Conservation (phyloP, 2,888 invertebrate genomes). For the Campopleginae sp. region DNA sequence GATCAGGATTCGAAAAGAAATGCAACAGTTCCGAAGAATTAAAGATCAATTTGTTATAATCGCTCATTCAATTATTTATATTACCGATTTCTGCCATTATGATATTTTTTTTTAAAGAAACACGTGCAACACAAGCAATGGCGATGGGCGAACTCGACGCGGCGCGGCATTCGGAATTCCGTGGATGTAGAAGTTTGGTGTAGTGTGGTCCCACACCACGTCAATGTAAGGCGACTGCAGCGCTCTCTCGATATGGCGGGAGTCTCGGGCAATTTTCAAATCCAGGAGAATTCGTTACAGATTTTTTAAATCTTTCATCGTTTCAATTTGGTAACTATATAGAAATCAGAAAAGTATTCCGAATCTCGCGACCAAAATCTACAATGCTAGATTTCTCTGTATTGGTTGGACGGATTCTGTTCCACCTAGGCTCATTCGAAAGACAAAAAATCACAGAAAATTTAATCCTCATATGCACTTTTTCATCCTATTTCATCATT, state of each 20-base stretch:
- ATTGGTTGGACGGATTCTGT: too few species aligned
- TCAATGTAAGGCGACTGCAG: background rate
- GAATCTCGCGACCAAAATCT: too few species aligned
- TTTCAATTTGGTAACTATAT: too few species aligned
- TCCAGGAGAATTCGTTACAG: background rate
- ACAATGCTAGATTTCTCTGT: too few species aligned
- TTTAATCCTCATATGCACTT: too few species aligned
- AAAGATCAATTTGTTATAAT: constrained; percentile 26
- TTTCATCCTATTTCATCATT: too few species aligned
- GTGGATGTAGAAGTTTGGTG: background rate
- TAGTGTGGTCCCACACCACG: background rate
- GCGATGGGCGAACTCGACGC: constrained; percentile 37
- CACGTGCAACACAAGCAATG: constrained; percentile 70
- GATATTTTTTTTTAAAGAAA: constrained; percentile 61
- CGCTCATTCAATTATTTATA: constrained; percentile 53
- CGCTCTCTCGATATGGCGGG: background rate
- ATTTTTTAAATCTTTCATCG: too few species aligned
- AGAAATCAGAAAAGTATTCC: too few species aligned
- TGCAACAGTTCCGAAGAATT: constrained; percentile 22
- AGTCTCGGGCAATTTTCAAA: background rate
- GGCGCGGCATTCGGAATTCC: background rate
- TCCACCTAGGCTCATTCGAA: too few species aligned
- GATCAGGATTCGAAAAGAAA: background rate
- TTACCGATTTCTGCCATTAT: constrained; percentile 80
- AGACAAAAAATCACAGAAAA: too few species aligned